Base-by-base conservation (phyloP, 1,140 invertebrate genomes). In the Pseudomyrmex gracilis region DNA sequence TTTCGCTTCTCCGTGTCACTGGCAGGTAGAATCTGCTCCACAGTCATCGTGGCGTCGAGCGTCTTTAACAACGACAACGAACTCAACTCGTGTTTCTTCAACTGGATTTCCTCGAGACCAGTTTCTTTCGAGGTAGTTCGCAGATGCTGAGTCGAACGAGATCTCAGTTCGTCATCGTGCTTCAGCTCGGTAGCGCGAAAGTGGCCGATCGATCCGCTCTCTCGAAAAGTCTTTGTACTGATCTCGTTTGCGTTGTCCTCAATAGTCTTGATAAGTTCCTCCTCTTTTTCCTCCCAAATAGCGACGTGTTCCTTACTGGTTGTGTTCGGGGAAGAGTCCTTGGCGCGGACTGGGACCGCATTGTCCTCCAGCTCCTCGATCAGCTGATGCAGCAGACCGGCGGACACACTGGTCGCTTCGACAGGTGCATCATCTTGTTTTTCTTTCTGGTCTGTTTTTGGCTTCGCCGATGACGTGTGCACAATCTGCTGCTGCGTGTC, bases 251-350 rank as follows among this genome's bases (percentile, higher is more conserved):
- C 9, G 43, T 77, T 77, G 5, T 51, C 64, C 3, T 91, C 85
- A 68, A 92, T 91, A 0, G 70, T 89, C 24, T 86, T 73, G 34
- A 92, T 77, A 13, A 91, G 85, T 15, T 84, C 71, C 60, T 91
- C 90, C 12, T 92, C 88, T 0, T 47, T 83, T 47, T 92, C 89
- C 15, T 91, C 91, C 87, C 87, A 89, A n/a, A n/a, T 17, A 2
- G 76, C 77, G 57, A 91, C 83, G 8, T 51, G 70, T 20, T 89
- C 71, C 45, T 87, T 66, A 2, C 47, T 51, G 4, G n/a, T 10
- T 2, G 66, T 10, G 0, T 61, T 13, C 9, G 9, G 63, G 10
- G 43, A 0, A 0, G 58, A 58, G 1, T 66, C 7, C 0, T 57
- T 15, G 43, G 13, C 15, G 12, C 17, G 8, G 8, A n/a, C 1